phyloP scores from a whole-genome alignment of 2,113 vertebrate genomes.

The Clupea harengus region DNA sequence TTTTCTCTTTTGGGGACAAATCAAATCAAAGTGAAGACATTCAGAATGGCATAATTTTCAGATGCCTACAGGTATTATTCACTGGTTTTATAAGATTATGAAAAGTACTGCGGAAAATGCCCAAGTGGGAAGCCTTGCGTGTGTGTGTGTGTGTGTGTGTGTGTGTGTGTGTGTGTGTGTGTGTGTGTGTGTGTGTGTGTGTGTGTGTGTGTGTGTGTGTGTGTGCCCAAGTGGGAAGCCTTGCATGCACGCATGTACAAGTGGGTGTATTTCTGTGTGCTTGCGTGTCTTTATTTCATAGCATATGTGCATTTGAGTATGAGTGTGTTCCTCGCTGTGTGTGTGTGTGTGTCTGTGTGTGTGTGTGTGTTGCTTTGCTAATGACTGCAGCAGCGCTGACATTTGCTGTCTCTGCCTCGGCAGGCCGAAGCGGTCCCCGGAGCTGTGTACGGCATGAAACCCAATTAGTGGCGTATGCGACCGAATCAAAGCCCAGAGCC shows the following conservation, averaged over 20 bases:
- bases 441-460: constrained; percentile 4
- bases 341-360: constrained; percentile 1
- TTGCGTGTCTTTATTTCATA: constrained; percentile 2
- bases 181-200: too few relatives aligned
- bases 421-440: background rate
- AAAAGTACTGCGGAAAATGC: background rate
- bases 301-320: background rate
- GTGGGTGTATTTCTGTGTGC: background rate
- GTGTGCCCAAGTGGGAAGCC: too few relatives aligned
- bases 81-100: background rate
- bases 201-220: too few relatives aligned
- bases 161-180: too few relatives aligned
- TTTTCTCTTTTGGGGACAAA: background rate
- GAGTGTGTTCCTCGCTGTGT: background rate
- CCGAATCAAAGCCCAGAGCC: background rate
- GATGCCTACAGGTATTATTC: background rate
- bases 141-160: too few relatives aligned
- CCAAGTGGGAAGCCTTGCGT: too few relatives aligned
- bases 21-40: background rate
- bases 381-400: constrained; percentile 19
- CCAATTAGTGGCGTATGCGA: constrained; percentile 3
- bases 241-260: background rate
- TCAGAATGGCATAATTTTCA: background rate
- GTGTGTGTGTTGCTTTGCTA: background rate
- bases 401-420: constrained; percentile 16